phyloP scores from a whole-genome alignment of 2,113 vertebrate genomes.

The Ameiurus melas region DNA sequence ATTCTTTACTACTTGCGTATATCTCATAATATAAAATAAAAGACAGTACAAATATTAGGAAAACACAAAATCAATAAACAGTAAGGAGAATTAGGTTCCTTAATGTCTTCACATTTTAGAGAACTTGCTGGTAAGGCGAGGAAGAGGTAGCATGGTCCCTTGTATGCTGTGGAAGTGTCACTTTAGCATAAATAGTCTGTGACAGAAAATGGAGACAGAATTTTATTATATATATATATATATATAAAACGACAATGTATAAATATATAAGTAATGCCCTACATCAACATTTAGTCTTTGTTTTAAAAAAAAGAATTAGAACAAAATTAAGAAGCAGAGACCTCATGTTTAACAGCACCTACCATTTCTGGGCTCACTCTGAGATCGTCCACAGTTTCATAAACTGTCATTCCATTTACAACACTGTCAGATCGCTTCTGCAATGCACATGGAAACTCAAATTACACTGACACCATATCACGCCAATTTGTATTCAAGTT shows the following conservation, averaged over 20 bases:
- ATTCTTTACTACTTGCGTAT: too few species aligned
- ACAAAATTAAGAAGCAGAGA: not conserved
- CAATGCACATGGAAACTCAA: slow-evolving; percentile 4
- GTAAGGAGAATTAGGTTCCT: not conserved
- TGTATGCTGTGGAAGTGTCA: slow-evolving; percentile 44
- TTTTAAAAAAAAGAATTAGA: not conserved
- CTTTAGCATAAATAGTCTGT: slow-evolving; percentile 61
- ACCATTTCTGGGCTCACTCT: not conserved
- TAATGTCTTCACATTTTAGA: not conserved
- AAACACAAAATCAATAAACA: not conserved
- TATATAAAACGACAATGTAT: not conserved
- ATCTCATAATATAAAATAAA: too few species aligned
- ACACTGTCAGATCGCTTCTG: slow-evolving; percentile 5
- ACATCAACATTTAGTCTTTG: not conserved
- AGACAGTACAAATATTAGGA: too few species aligned
- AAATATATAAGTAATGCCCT: not conserved
- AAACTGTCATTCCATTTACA: slow-evolving; percentile 43
- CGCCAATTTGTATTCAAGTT: too few species aligned
- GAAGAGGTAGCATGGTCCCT: not conserved
- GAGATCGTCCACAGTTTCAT: slow-evolving; percentile 53
- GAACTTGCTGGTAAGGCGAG: slow-evolving; percentile 44
- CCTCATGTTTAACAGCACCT: slow-evolving; percentile 1
- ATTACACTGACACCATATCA: too few species aligned
- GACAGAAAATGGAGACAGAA: not conserved
- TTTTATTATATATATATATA: too few species aligned